Percentiles rank a stretch among this genome's conserved stretches.
These are phyloP conservation scores for Gymnorhina tibicen DNA, from an alignment of 2,113 vertebrate species.

Conservation along the genomic window DNA sequence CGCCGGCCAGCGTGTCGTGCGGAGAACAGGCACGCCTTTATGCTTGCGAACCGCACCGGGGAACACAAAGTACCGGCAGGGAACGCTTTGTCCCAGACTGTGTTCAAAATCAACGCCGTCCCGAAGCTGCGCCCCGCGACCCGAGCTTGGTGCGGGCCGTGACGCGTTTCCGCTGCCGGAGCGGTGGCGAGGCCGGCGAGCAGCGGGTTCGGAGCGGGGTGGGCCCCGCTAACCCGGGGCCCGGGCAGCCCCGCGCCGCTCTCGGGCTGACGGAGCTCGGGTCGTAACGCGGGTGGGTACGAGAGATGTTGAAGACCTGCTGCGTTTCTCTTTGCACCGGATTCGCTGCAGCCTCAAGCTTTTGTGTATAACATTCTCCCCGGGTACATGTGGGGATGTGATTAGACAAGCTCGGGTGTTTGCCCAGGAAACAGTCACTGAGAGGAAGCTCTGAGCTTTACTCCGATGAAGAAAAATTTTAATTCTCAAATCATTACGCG, in stretches of 20 bases:
- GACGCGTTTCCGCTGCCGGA: neutral
- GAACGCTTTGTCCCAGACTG: rapidly evolving
- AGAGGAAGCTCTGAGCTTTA: neutral
- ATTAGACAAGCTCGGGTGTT: neutral
- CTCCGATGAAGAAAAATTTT: neutral
- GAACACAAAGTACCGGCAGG: rapidly evolving
- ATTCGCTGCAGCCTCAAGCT: neutral
- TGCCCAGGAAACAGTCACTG: neutral
- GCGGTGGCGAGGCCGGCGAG: neutral
- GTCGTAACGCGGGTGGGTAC: too few relatives aligned
- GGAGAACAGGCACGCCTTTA: neutral
- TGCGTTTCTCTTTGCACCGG: too few relatives aligned
- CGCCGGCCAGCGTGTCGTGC: too few relatives aligned
- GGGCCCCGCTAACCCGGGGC: rapidly evolving
- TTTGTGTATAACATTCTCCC: neutral
- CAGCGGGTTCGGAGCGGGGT: rapidly evolving
- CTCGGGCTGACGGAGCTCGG: neutral
- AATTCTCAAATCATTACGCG: neutral
- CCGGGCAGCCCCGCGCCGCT: neutral
- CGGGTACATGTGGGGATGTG: too few relatives aligned
- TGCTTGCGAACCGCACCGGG: too few relatives aligned
- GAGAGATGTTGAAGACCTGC: too few relatives aligned
- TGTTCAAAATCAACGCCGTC: rapidly evolving
- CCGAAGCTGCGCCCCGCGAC: neutral
- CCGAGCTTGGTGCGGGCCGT: neutral